phyloP scores from a whole-genome alignment of 2,113 vertebrate species.

The Vombatus ursinus region DNA sequence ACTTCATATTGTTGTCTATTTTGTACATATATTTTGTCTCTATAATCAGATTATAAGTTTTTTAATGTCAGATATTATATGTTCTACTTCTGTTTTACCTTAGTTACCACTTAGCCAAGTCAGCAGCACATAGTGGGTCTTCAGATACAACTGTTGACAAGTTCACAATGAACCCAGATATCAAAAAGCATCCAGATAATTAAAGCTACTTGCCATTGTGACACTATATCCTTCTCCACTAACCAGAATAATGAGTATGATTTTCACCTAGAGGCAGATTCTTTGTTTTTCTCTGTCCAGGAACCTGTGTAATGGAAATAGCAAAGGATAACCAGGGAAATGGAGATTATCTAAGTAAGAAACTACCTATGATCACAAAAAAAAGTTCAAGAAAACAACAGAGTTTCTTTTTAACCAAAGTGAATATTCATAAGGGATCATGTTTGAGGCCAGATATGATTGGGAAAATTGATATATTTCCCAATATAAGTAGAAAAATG shows the following conservation, averaged over 20 bases:
- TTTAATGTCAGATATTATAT: conserved; percentile 43
- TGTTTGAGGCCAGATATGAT: background rate
- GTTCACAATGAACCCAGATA: background rate
- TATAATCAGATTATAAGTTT: conserved; percentile 63
- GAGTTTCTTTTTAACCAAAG: conserved; percentile 38
- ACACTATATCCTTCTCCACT: background rate
- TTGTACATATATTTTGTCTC: conserved; percentile 71
- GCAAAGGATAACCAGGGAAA: conserved; percentile 71
- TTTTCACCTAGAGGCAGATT: background rate
- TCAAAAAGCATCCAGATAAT: conserved; percentile 16
- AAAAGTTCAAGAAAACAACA: conserved; percentile 65
- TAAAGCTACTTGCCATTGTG: background rate
- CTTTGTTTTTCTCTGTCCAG: background rate
- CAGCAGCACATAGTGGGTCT: background rate
- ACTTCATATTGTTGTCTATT: conserved; percentile 73
- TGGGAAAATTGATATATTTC: background rate
- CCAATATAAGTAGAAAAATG: conserved; percentile 50
- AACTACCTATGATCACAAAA: conserved; percentile 50
- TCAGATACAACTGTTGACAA: conserved; percentile 44
- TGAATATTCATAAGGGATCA: conserved; percentile 11
- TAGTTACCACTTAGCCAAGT: conserved; percentile 21
- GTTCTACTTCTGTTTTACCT: conserved; percentile 36
- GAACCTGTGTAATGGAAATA: background rate
- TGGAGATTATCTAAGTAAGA: conserved; percentile 76
- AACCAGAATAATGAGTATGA: background rate